These are phyloP conservation scores for Ceratotherium simum DNA, from an alignment of 2,113 vertebrate species.

Conservation along the genomic window DNA sequence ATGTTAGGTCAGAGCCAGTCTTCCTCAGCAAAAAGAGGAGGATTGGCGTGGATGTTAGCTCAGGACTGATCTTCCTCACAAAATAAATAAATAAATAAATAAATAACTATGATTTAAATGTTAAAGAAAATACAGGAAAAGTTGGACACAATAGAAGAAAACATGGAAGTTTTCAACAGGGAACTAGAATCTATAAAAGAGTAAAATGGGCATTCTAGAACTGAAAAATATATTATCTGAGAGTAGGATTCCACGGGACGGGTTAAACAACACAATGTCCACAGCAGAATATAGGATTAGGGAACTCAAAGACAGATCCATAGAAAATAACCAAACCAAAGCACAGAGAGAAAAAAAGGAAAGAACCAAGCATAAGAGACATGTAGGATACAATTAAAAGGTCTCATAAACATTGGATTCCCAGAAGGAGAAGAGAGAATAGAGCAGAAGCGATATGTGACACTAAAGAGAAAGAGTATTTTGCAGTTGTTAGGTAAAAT, in stretches of 20 bases:
- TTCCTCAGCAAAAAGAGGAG: too few species aligned
- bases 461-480: neutral
- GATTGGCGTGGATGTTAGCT: too few species aligned
- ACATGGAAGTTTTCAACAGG: neutral
- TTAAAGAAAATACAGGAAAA: slow-evolving; percentile 20
- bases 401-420: neutral
- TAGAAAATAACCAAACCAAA: slow-evolving; percentile 44
- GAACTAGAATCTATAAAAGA: neutral
- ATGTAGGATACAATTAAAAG: neutral
- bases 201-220: neutral
- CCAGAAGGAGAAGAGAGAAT: neutral
- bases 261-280: neutral
- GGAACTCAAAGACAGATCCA: neutral
- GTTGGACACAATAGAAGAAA: neutral
- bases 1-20: too few species aligned
- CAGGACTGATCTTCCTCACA: too few species aligned
- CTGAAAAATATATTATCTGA: neutral
- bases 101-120: slow-evolving; percentile 2
- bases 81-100: too few species aligned
- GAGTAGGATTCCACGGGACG: neutral
- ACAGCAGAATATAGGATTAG: neutral
- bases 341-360: neutral
- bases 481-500: neutral
- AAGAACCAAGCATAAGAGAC: neutral
- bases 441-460: neutral